Conservation (phyloP, 2,113 vertebrate genomes). For the Chaenocephalus aceratus region DNA sequence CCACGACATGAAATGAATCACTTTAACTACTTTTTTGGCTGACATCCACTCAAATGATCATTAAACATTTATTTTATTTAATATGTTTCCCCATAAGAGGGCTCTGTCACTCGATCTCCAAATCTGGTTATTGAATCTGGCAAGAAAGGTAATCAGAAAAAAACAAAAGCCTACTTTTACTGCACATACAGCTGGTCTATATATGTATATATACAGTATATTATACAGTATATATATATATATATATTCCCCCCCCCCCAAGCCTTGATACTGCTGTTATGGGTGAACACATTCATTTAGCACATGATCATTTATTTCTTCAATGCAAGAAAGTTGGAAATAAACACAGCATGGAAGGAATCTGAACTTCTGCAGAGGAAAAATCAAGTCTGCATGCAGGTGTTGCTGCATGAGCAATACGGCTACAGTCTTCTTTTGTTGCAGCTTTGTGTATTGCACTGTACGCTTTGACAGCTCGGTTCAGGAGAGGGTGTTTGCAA, state of each 20-base stretch:
- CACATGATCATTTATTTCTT: background rate
- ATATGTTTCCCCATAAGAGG: background rate
- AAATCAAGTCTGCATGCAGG: background rate
- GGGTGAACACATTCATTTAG: background rate
- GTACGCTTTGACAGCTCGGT: slow-evolving; percentile 23
- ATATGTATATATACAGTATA: too few relatives aligned
- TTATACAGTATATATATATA: background rate
- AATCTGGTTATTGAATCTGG: background rate
- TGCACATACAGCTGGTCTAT: background rate
- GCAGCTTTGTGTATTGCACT: slow-evolving; percentile 1
- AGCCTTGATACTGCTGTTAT: background rate
- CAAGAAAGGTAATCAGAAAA: background rate
- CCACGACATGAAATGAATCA: background rate
- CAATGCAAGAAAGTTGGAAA: background rate
- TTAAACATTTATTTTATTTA: background rate
- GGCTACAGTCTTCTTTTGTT: background rate
- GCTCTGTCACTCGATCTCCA: background rate
- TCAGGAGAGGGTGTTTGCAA: slow-evolving; percentile 22
- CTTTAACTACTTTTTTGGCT: background rate
- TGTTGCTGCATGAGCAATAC: background rate
- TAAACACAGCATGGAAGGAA: background rate
- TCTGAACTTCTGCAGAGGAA: background rate
- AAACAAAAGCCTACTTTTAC: background rate
- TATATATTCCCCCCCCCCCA: background rate
- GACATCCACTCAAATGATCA: background rate